Evolutionary conservation across 2,113 vertebrate species (phyloP).

Genomic region (Monarcha castaneiventris): DNA sequence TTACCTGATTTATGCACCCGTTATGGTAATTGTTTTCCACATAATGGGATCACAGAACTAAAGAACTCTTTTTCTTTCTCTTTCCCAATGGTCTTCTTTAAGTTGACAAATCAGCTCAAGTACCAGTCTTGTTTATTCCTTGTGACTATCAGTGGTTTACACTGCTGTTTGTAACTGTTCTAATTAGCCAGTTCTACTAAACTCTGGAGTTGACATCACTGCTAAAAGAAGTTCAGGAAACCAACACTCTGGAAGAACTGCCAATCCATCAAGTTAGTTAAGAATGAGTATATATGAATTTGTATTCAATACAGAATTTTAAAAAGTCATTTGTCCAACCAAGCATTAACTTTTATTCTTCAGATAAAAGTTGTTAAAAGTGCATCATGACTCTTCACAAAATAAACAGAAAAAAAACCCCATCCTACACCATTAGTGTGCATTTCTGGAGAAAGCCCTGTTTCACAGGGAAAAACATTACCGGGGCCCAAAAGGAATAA

Average conservation of each 20-base stretch:
- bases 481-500: background rate
- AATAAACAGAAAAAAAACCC: background rate
- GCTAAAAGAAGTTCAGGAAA: background rate
- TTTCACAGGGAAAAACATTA: accelerated
- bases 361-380: background rate
- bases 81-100: background rate
- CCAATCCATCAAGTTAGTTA: background rate
- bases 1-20: background rate
- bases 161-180: background rate
- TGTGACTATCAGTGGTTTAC: background rate
- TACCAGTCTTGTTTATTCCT: background rate
- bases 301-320: background rate
- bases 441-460: background rate
- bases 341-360: background rate
- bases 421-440: background rate
- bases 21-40: background rate
- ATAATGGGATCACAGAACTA: background rate
- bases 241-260: background rate
- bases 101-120: background rate
- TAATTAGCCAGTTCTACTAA: background rate
- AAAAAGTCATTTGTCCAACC: background rate
- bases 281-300: background rate
- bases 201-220: background rate
- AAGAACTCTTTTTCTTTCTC: background rate
- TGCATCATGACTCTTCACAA: background rate